Base-by-base conservation (phyloP, 2,888 invertebrate genomes). In the Andrena camellia region DNA sequence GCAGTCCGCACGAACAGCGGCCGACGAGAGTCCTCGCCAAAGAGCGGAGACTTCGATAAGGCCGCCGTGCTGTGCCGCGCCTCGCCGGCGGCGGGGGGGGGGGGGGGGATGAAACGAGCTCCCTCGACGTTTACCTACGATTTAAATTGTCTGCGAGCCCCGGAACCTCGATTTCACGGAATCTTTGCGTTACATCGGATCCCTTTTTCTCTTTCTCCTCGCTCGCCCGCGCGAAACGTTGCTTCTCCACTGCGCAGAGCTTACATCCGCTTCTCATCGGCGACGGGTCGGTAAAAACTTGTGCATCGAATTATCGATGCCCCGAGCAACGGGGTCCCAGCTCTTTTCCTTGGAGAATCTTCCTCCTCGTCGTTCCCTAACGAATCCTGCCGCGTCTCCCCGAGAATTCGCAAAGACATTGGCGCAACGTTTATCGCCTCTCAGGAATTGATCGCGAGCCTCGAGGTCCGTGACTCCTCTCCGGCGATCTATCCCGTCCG, bases 91-190 rank as follows among this genome's bases (percentile, higher is more conserved):
- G n/a, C n/a, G n/a, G n/a, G n/a, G n/a, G n/a, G n/a, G n/a, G n/a
- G n/a, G n/a, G n/a, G 31, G 50, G 57, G 72, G 77, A 86, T 86
- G 78, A 81, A 86, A 81, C 86, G 86, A 87, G 87, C 76, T 72
- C 74, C 74, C 75, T 73, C 85, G 69, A 85, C 74, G 87, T 87
- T 87, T 87, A 87, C 88, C 80, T 79, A 79, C 81, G 75, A 80
- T 84, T 87, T 83, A 81, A 88, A 87, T 88, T 84, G 74, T 85
- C 63, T 52, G 59, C 69, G 31, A 48, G 62, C 66, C 63, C 62
- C 62, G 57, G 63, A 66, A 33, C 68, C 67, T 57, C 71, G 66
- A 69, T 83, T 83, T 70, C 78, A 78, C 80, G 74, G 71, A 57
- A 42, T 60, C 71, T 60, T 74, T 42, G 73, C 73, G 72, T 83